Conservation (phyloP, 2,888 invertebrate genomes). For the Thyatira batis region DNA sequence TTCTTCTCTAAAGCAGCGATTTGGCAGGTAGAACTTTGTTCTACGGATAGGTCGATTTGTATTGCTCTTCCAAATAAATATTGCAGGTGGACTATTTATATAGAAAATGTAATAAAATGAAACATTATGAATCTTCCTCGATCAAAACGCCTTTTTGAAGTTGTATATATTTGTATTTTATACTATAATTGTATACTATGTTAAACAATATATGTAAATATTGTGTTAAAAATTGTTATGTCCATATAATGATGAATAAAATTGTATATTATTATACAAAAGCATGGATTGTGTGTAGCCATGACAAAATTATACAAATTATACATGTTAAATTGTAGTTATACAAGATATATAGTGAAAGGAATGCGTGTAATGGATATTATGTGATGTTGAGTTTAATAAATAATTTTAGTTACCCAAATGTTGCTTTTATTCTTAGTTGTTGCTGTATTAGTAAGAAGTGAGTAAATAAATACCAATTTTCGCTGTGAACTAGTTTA, state of each 20-base stretch:
- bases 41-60: too few species aligned
- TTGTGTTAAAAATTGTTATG: conserved; percentile 9
- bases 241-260: conserved; percentile 7
- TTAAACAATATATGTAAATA: neutral
- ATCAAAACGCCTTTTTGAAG: neutral
- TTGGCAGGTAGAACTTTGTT: too few species aligned
- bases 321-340: conserved; percentile 25
- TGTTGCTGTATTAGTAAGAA: too few species aligned
- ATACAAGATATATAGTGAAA: conserved; percentile 24
- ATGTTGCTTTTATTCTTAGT: conserved; percentile 18
- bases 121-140: neutral
- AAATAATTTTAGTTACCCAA: conserved; percentile 71
- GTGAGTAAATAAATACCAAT: too few species aligned
- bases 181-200: neutral
- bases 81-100: too few species aligned
- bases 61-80: too few species aligned
- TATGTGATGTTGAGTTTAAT: conserved; percentile 74
- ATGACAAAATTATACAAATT: conserved; percentile 35
- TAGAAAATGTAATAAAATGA: too few species aligned
- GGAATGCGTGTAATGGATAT: conserved; percentile 40
- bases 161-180: neutral
- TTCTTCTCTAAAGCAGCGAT: too few species aligned
- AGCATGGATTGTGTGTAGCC: conserved; percentile 17
- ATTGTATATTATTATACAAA: conserved; percentile 7
- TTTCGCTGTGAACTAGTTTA: too few species aligned